phyloP scores from a whole-genome alignment of 2,113 vertebrate species.

The Malurus cyaneus region DNA sequence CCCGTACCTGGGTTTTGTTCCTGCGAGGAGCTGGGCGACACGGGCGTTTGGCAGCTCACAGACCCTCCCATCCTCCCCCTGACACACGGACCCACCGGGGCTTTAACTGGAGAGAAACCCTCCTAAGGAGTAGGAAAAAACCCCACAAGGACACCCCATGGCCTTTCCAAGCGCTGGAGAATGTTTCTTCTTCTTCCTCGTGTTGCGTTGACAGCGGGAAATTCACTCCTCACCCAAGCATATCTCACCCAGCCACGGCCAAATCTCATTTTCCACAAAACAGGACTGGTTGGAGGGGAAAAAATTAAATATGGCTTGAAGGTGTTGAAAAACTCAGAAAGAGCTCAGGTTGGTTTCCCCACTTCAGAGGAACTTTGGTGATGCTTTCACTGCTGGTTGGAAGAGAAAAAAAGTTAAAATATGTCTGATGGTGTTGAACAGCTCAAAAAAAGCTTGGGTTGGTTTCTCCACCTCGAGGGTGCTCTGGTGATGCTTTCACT shows the following conservation, averaged over 20 bases:
- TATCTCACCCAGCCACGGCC: conserved; percentile 27
- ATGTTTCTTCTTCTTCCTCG: background rate
- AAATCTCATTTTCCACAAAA: background rate
- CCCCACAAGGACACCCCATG: background rate
- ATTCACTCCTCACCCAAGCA: background rate
- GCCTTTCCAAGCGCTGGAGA: conserved; percentile 9
- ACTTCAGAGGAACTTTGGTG: too few relatives aligned
- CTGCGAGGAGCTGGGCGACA: conserved; percentile 93
- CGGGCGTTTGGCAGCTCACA: conserved; percentile 94
- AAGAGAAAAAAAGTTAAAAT: too few relatives aligned
- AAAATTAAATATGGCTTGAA: background rate
- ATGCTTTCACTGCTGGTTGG: too few relatives aligned
- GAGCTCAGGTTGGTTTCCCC: background rate
- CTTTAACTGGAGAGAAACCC: conserved; percentile 98
- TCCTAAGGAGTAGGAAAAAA: conserved; percentile 76
- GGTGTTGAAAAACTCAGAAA: background rate
- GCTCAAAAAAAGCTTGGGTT: too few relatives aligned
- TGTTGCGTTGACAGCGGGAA: conserved; percentile 2
- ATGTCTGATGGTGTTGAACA: too few relatives aligned
- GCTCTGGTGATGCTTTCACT: too few relatives aligned
- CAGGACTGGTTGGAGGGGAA: background rate
- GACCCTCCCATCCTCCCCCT: conserved; percentile 96
- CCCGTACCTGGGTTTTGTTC: conserved; percentile 98
- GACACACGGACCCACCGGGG: conserved; percentile 95
- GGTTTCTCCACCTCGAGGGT: too few relatives aligned